Base-by-base conservation (phyloP, 2,888 invertebrate genomes). In the Hemistola chrysoprasaria region DNA sequence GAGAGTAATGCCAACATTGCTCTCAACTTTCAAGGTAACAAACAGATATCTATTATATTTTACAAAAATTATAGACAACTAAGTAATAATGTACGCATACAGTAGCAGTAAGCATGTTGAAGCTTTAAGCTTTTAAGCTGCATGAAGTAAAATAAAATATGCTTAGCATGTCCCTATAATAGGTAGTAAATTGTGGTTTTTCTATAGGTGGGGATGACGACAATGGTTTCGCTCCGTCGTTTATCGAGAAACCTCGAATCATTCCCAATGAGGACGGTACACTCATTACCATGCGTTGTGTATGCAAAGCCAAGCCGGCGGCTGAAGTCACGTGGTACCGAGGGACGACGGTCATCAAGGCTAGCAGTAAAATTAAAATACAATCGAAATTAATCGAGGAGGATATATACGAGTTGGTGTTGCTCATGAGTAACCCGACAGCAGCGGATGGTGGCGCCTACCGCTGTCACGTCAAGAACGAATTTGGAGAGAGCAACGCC, bases 1-100 rank as follows among this genome's bases (percentile, higher is more conserved):
- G 99, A 99, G 92, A 98, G 98, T 91, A 99, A 99, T 92, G 99
- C 99, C 70, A 99, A 99, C 90, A 99, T 99, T 91, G 97, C 98
- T 78, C 95, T 99, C 77, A 99, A 99, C 90, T 98, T 99, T 92
- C 97, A 98, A 95, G 98, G 98, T 97, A 95, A 92, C 64, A 53
- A 52, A 35, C 20, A 58, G 57, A 56, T 62, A 59, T 29, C 34
- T 53, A 42, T 56, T 37, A 45, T 53, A 52, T 55, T 40, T 53
- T 55, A 59, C 53, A 26, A 46, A 46, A 58, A 53, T 55, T 53
- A 48, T 51, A 16, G 40, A 36, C 49, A 52, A 46, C 53, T 39
- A 48, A 42, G 47, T 47, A 54, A 62, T 69, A 67, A 68, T 68
- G 86, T 86, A 87, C 88, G 88, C 88, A 88, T 84, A 84, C 87